These are phyloP conservation scores for Oreortyx pictus DNA, from an alignment of 2,797 vertebrate species.

Conservation along the genomic window DNA sequence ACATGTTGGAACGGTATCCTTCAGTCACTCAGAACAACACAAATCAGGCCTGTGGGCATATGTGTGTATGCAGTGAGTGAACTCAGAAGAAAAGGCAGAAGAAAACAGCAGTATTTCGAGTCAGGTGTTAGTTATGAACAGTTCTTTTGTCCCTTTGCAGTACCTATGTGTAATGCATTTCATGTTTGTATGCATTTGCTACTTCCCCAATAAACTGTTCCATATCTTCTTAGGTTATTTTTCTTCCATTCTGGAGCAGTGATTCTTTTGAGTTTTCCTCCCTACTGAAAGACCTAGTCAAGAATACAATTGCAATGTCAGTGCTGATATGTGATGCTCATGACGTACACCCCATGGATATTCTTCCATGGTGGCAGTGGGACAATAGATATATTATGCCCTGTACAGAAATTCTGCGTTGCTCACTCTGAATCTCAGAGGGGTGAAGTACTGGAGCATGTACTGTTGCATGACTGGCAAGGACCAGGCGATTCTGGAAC, in stretches of 20 bases:
- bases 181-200: background rate
- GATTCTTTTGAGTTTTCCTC: background rate
- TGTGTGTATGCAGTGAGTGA: background rate
- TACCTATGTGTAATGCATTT: background rate
- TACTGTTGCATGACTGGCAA: background rate
- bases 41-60: background rate
- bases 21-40: background rate
- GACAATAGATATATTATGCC: background rate
- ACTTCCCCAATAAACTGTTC: background rate
- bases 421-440: background rate
- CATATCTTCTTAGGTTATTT: background rate
- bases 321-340: background rate
- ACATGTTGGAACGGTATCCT: background rate
- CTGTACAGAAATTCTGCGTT: background rate
- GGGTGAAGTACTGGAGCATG: background rate
- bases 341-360: rapidly evolving
- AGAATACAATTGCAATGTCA: background rate
- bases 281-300: background rate
- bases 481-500: background rate
- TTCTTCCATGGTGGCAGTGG: background rate
- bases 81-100: background rate
- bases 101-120: background rate
- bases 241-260: background rate
- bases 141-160: background rate
- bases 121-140: background rate